A percentile compares a stretch with the other conserved stretches of the same genome.
Evolutionary conservation across 2,113 vertebrate genomes (phyloP).

Genomic region (Cyprinodon variegatus): DNA sequence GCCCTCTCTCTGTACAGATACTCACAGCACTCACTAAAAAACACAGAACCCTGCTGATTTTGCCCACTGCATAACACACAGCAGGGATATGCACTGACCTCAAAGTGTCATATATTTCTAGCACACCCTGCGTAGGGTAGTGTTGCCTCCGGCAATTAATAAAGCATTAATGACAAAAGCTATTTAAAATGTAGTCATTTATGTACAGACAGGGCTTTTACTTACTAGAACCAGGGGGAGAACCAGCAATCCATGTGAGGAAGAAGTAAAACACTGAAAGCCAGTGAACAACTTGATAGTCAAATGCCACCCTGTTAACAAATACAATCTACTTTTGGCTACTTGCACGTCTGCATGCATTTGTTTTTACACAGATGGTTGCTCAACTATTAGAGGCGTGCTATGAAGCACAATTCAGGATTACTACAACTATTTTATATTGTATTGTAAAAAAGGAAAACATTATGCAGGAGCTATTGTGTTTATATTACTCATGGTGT

Average conservation of each 20-base stretch:
- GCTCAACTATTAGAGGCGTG: constrained; percentile 45
- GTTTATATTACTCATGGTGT: constrained; percentile 31
- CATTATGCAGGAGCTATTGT: constrained; percentile 21
- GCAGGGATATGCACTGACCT: constrained; percentile 93
- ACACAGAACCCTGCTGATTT: constrained; percentile 87
- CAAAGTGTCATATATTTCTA: constrained; percentile 96
- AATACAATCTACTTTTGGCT: constrained; percentile 64
- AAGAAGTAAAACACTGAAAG: constrained; percentile 77
- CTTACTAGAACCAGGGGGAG: constrained; percentile 81
- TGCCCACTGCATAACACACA: constrained; percentile 86
- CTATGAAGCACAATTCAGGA: constrained; percentile 33
- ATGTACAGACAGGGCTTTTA: constrained; percentile 88
- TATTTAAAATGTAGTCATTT: constrained; percentile 95
- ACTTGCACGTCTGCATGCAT: constrained; percentile 70
- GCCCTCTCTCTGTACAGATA: constrained; percentile 51
- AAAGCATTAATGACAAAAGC: constrained; percentile 99
- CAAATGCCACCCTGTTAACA: constrained; percentile 79
- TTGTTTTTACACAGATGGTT: constrained; percentile 68
- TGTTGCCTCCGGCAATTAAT: constrained; percentile 95
- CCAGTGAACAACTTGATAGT: constrained; percentile 63
- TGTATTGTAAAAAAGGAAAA: constrained; percentile 52
- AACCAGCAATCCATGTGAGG: constrained; percentile 81
- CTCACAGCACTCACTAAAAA: constrained; percentile 49
- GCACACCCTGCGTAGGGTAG: constrained; percentile 85
- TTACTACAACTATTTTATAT: constrained; percentile 59